Conservation (phyloP, 1,140 invertebrate genomes). For the Aphelinus certus region DNA sequence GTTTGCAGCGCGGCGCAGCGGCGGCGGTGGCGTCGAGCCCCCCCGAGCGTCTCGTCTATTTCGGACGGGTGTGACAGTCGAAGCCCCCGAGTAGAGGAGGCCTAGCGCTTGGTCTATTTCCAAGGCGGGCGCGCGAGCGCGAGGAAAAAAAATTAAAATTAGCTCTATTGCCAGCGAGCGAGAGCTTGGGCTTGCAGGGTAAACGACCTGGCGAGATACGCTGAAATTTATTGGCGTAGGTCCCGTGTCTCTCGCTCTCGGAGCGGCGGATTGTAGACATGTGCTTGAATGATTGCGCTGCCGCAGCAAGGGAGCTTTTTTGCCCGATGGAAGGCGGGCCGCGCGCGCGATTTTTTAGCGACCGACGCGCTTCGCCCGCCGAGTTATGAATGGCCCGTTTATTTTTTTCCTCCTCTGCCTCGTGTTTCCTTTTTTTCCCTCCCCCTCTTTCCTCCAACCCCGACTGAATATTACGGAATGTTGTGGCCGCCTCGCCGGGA, state of each 20-base stretch:
- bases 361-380: not conserved
- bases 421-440: too few relatives aligned
- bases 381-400: conserved; percentile 11
- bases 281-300: conserved; percentile 21
- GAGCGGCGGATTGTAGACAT: conserved; percentile 10
- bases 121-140: conserved; percentile 7
- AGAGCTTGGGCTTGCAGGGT: not conserved
- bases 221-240: conserved; percentile 33
- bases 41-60: conserved; percentile 24
- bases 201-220: conserved; percentile 28
- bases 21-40: too few relatives aligned
- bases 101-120: conserved; percentile 34
- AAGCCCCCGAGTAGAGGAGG: conserved; percentile 1
- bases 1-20: not conserved
- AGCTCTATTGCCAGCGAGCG: conserved; percentile 19
- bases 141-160: conserved; percentile 43
- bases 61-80: conserved; percentile 21
- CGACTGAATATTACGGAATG: too few relatives aligned
- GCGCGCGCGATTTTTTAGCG: not conserved
- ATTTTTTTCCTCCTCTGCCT: too few relatives aligned
- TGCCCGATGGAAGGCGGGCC: not conserved
- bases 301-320: not conserved
- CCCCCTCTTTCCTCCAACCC: too few relatives aligned
- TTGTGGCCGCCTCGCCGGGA: too few relatives aligned
- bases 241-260: not conserved